These are phyloP conservation scores for Chaitophorus viminalis DNA, from an alignment of 2,888 invertebrate species.

Conservation along the genomic window DNA sequence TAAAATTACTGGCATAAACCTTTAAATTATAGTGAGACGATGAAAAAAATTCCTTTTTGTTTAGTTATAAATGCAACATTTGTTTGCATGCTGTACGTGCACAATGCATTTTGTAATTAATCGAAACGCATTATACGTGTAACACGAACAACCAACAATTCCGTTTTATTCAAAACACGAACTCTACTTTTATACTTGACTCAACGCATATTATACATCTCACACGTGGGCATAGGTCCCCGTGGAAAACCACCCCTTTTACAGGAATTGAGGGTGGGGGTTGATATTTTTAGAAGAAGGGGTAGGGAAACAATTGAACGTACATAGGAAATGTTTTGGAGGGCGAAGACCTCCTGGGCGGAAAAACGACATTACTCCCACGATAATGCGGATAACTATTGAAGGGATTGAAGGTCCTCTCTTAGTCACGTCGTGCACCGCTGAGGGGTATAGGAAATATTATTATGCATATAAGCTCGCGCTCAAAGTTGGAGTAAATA, in stretches of 20 bases:
- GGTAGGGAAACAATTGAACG: conserved; percentile 35
- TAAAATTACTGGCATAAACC: neutral
- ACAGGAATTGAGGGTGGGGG: conserved; percentile 17
- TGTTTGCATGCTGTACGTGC: neutral
- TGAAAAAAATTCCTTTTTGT: neutral
- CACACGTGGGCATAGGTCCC: conserved; percentile 15
- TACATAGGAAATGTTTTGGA: conserved; percentile 21
- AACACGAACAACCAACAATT: neutral
- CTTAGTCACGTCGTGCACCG: neutral
- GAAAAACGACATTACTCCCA: conserved; percentile 41
- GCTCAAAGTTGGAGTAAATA: neutral
- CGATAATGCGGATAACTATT: conserved; percentile 20
- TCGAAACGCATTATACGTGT: neutral
- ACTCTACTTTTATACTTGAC: conserved; percentile 32
- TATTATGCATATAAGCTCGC: neutral
- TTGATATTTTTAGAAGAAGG: neutral
- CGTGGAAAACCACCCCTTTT: conserved; percentile 43
- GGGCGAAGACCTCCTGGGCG: conserved; percentile 28
- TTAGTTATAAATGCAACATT: neutral
- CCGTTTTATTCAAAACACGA: neutral
- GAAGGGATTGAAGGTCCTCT: conserved; percentile 33
- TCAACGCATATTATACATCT: neutral
- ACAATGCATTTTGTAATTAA: neutral
- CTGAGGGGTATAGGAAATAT: neutral
- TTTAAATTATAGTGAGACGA: neutral